Conservation (phyloP, 2,888 invertebrate genomes). For the Maniola hyperantus region DNA sequence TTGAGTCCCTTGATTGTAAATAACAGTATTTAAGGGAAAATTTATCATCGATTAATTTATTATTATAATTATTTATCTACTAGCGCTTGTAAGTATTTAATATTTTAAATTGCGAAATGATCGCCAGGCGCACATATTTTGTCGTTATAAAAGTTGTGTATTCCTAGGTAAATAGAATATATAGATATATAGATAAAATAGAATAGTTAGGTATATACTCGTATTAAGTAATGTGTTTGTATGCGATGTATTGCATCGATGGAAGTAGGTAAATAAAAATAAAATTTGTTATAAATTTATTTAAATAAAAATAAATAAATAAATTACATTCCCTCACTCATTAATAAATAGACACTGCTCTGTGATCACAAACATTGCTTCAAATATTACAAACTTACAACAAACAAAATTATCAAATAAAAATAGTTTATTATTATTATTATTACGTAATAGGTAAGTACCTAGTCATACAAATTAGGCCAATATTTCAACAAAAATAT, state of each 20-base stretch:
- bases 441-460: background rate
- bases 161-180: no score
- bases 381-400: background rate
- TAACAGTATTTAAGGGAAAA: no score
- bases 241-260: background rate
- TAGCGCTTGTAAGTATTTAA: no score
- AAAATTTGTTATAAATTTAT: conserved; percentile 37
- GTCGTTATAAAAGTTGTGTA: no score
- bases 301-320: conserved; percentile 51
- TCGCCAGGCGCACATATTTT: no score
- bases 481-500: conserved; percentile 6
- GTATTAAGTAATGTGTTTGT: background rate
- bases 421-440: background rate
- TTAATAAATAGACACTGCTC: conserved; percentile 54
- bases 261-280: conserved; percentile 4
- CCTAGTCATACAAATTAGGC: conserved; percentile 7
- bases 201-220: background rate
- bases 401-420: background rate
- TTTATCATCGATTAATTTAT: no score
- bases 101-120: no score
- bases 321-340: conserved; percentile 59
- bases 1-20: background rate
- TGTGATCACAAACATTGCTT: background rate
- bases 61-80: no score
- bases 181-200: no score